phyloP scores from a whole-genome alignment of 2,888 invertebrate species.

The Drosophila barbarae region DNA sequence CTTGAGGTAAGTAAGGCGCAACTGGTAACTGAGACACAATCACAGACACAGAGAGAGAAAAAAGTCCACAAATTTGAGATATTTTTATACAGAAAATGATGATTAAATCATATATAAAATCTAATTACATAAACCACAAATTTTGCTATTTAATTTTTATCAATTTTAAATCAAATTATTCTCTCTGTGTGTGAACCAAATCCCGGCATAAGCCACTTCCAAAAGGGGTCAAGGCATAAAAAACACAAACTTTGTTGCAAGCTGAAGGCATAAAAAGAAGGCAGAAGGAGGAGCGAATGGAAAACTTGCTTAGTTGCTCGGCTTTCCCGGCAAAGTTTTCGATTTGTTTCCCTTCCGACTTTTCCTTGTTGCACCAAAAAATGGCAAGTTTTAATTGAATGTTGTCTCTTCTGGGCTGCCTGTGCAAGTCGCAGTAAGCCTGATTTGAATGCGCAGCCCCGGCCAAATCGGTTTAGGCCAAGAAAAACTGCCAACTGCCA shows the following conservation, averaged over 20 bases:
- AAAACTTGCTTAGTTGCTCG: slow-evolving; percentile 44
- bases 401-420: slow-evolving; percentile 44
- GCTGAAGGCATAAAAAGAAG: slow-evolving; percentile 8
- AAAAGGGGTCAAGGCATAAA: slow-evolving; percentile 27
- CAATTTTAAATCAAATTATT: too few relatives aligned
- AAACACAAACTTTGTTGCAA: slow-evolving; percentile 35
- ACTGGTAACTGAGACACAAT: slow-evolving; percentile 13
- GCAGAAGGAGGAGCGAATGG: slow-evolving; percentile 19
- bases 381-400: slow-evolving; percentile 65
- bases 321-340: slow-evolving; percentile 46
- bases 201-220: slow-evolving; percentile 7
- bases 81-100: background rate
- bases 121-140: too few relatives aligned
- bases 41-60: background rate
- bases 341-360: slow-evolving; percentile 49
- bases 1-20: slow-evolving; percentile 82
- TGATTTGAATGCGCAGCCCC: slow-evolving; percentile 20
- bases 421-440: slow-evolving; percentile 28
- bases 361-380: slow-evolving; percentile 38
- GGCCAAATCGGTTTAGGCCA: slow-evolving; percentile 30
- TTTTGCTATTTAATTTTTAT: too few relatives aligned
- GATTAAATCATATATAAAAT: too few relatives aligned
- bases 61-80: background rate
- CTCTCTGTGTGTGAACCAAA: slow-evolving; percentile 20
- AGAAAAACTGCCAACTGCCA: background rate